Evolutionary conservation across 2,797 vertebrate genomes (phyloP).

Genomic region (Heteromormyrus szaboi): DNA sequence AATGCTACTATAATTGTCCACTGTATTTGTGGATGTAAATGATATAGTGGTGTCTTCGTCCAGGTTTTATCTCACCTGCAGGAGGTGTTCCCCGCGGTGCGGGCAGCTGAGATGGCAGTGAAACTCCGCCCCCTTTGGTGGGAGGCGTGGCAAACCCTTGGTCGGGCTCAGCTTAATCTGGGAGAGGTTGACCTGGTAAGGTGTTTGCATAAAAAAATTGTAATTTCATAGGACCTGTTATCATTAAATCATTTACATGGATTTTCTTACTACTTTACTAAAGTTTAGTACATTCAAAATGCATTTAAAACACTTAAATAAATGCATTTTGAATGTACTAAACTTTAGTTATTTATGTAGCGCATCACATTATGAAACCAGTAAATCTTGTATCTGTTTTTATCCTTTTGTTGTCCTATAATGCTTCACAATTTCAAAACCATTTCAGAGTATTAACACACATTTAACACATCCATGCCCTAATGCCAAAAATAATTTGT

Average conservation of each 20-base stretch:
- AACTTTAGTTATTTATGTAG: neutral
- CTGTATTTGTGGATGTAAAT: neutral
- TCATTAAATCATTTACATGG: neutral
- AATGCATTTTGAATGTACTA: neutral
- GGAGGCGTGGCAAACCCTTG: constrained; percentile 91
- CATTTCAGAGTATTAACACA: constrained; percentile 17
- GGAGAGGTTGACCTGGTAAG: constrained; percentile 89
- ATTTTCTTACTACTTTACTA: neutral
- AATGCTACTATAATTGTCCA: neutral
- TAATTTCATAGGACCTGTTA: neutral
- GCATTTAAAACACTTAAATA: neutral
- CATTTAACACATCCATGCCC: constrained; percentile 44
- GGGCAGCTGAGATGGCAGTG: constrained; percentile 84
- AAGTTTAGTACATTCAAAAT: too few species aligned
- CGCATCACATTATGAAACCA: neutral
- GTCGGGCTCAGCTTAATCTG: constrained; percentile 85
- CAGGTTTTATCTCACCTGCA: constrained; percentile 83
- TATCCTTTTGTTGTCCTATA: neutral
- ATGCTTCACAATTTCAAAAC: constrained; percentile 13
- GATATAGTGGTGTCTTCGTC: neutral
- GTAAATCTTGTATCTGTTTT: neutral
- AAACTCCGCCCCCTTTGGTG: constrained; percentile 80
- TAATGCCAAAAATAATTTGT: constrained; percentile 40
- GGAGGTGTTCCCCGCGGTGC: constrained; percentile 87
- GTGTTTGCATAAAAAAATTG: neutral